phyloP scores from a whole-genome alignment of 2,113 vertebrate genomes.

The Atrichornis clamosus region DNA sequence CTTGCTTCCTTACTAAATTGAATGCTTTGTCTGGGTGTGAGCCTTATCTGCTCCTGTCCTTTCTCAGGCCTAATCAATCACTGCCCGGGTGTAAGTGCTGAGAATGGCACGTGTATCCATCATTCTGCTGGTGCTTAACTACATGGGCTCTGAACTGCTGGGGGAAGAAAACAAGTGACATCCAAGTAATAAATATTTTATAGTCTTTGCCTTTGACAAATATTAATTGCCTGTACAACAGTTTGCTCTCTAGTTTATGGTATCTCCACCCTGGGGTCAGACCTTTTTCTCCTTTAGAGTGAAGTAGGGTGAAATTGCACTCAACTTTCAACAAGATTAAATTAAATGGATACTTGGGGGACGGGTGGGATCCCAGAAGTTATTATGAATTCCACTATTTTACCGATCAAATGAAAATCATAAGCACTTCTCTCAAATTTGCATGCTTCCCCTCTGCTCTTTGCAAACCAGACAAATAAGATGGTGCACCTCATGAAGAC shows the following conservation, averaged over 20 bases:
- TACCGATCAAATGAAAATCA: neutral
- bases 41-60: neutral
- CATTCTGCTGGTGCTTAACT: slow-evolving; percentile 6
- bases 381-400: neutral
- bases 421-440: neutral
- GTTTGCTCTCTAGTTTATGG: neutral
- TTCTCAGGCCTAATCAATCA: slow-evolving; percentile 31
- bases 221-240: slow-evolving; percentile 19
- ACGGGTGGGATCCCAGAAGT: neutral
- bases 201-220: neutral
- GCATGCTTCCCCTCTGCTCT: neutral
- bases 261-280: neutral
- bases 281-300: neutral
- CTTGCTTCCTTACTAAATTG: neutral
- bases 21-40: neutral
- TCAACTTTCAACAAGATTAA: neutral
- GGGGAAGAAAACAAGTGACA: slow-evolving; percentile 1
- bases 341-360: neutral
- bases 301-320: neutral
- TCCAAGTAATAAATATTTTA: slow-evolving; percentile 9
- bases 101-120: neutral
- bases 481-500: neutral
- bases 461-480: neutral
- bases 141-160: neutral
- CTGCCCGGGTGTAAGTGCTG: neutral